Conservation (phyloP, 2,797 vertebrate species). For the Nasua narica region DNA sequence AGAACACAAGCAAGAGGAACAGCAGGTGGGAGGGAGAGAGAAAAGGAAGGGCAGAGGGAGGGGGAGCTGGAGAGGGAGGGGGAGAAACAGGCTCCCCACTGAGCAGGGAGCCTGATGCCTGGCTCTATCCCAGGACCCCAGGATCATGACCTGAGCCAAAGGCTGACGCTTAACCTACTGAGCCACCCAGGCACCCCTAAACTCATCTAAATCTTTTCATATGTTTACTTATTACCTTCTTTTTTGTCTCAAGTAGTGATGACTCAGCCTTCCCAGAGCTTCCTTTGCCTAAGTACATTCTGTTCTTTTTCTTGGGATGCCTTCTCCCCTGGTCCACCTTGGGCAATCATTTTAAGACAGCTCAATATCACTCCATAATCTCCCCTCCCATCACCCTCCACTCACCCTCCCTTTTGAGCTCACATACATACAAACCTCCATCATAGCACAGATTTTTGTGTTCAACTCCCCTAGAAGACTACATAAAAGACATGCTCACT, state of each 20-base stretch:
- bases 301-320: background rate
- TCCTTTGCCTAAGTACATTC: background rate
- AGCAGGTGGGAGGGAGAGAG: too few species aligned
- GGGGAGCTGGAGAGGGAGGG: too few species aligned
- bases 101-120: background rate
- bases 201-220: background rate
- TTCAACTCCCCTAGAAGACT: background rate
- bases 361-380: background rate
- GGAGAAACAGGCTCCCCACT: background rate
- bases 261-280: background rate
- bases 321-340: background rate
- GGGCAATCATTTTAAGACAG: background rate
- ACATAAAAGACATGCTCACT: background rate
- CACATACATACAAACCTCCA: background rate
- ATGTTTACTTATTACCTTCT: background rate
- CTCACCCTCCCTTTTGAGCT: background rate
- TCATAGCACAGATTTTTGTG: background rate
- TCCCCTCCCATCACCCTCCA: background rate
- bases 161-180: too few species aligned
- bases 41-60: too few species aligned
- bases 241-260: background rate
- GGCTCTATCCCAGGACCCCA: background rate
- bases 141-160: background rate
- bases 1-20: background rate
- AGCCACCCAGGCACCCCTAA: background rate